Percentiles rank a stretch among this genome's conserved stretches.
Evolutionary conservation across 2,888 invertebrate genomes (phyloP).

Genomic region (Rhabditoides inermis): DNA sequence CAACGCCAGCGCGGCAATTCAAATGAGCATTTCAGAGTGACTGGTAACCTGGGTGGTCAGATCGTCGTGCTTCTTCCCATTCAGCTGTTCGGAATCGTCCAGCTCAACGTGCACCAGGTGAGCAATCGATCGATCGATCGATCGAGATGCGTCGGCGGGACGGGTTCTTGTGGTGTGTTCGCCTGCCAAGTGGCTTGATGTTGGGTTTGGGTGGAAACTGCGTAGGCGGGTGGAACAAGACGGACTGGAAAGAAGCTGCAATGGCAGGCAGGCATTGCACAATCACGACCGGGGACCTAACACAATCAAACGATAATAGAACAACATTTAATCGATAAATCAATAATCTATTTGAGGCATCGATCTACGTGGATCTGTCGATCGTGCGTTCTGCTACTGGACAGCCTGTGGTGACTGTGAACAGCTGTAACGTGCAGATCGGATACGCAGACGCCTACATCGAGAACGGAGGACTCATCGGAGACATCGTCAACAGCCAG

Average conservation of each 20-base stretch:
- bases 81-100: slow-evolving; percentile 43
- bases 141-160: slow-evolving; percentile 13
- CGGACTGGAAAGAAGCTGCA: not conserved
- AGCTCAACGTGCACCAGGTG: slow-evolving; percentile 44
- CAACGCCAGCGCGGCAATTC: not conserved
- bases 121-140: slow-evolving; percentile 32
- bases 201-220: not conserved
- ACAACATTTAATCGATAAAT: no score
- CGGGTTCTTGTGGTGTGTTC: not conserved
- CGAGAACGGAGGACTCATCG: slow-evolving; percentile 47
- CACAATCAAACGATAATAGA: not conserved
- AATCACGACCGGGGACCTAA: not conserved
- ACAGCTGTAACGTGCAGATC: slow-evolving; percentile 32
- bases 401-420: slow-evolving; percentile 28
- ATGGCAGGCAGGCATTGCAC: not conserved
- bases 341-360: no score
- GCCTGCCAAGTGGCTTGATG: not conserved
- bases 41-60: slow-evolving; percentile 48
- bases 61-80: slow-evolving; percentile 44
- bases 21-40: slow-evolving; percentile 27
- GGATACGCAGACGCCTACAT: slow-evolving; percentile 47
- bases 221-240: not conserved
- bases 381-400: no score
- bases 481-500: slow-evolving; percentile 45
- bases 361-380: no score